Evolutionary conservation across 2,888 invertebrate species (phyloP).

Genomic region (Heliconius ismenius): DNA sequence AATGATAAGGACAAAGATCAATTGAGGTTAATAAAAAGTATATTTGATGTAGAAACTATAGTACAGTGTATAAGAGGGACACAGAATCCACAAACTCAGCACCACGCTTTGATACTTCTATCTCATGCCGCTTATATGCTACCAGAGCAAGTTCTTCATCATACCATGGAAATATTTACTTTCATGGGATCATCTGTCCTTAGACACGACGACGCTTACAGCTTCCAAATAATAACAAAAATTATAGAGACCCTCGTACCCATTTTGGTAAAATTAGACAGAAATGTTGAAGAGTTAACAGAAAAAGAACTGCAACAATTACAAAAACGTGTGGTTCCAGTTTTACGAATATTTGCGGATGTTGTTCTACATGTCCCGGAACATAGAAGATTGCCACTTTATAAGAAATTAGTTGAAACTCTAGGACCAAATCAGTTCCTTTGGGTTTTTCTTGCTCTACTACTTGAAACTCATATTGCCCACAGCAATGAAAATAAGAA

Average conservation of each 20-base stretch:
- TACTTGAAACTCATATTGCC: conserved; percentile 87
- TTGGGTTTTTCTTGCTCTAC: conserved; percentile 86
- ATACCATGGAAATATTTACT: conserved; percentile 98
- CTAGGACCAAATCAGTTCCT: conserved; percentile 85
- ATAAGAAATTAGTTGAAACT: conserved; percentile 88
- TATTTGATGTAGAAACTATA: conserved; percentile 87
- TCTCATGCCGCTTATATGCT: conserved; percentile 89
- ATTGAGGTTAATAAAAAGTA: conserved; percentile 71
- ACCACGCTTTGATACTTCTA: conserved; percentile 93
- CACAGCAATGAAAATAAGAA: conserved; percentile 78
- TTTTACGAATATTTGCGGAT: conserved; percentile 94
- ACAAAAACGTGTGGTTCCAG: conserved; percentile 81
- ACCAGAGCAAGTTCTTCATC: conserved; percentile 92
- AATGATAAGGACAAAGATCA: conserved; percentile 66
- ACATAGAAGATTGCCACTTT: conserved; percentile 92
- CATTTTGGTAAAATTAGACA: conserved; percentile 84
- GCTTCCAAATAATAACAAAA: conserved; percentile 94
- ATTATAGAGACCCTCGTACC: conserved; percentile 95
- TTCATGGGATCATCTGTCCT: conserved; percentile 97
- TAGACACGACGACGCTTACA: conserved; percentile 96
- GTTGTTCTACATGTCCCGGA: conserved; percentile 95
- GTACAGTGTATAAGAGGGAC: conserved; percentile 95
- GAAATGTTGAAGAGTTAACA: conserved; percentile 62
- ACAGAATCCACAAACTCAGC: conserved; percentile 97
- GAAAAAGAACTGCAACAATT: conserved; percentile 67